phyloP scores from a whole-genome alignment of 1,140 invertebrate genomes.

The Pogonognathellus flavescens region DNA sequence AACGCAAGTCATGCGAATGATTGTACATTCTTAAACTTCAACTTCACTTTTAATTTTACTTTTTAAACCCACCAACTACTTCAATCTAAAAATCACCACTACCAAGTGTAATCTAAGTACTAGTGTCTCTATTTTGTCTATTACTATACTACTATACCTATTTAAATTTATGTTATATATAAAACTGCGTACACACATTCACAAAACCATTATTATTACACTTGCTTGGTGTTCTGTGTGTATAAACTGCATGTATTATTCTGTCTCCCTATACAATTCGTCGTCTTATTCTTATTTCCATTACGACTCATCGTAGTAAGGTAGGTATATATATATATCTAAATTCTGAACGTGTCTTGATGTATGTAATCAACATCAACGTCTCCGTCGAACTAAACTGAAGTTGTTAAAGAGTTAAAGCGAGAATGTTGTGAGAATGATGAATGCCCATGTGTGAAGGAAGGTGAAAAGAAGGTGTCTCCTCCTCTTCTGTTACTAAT shows the following conservation, averaged over 20 bases:
- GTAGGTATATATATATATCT: neutral
- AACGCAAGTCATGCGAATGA: constrained; percentile 28
- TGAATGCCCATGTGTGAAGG: constrained; percentile 61
- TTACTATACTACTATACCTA: no score
- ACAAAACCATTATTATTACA: no score
- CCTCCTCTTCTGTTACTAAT: constrained; percentile 5
- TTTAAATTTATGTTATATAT: no score
- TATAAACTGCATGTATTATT: no score
- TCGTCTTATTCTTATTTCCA: no score
- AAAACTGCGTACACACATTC: no score
- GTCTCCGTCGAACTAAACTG: constrained; percentile 3
- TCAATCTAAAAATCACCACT: neutral
- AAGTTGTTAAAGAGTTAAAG: neutral
- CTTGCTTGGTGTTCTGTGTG: no score
- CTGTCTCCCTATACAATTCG: no score
- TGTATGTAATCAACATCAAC: neutral
- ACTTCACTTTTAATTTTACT: neutral
- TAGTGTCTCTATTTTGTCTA: no score
- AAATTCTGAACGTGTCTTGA: neutral
- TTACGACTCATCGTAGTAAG: no score
- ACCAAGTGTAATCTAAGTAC: no score
- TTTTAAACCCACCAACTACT: neutral
- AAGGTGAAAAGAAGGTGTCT: constrained; percentile 56
- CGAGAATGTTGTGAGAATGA: constrained; percentile 47
- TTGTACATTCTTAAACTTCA: constrained; percentile 3